Conservation (phyloP, 1,140 invertebrate genomes). For the Brachionus manjavacas region DNA sequence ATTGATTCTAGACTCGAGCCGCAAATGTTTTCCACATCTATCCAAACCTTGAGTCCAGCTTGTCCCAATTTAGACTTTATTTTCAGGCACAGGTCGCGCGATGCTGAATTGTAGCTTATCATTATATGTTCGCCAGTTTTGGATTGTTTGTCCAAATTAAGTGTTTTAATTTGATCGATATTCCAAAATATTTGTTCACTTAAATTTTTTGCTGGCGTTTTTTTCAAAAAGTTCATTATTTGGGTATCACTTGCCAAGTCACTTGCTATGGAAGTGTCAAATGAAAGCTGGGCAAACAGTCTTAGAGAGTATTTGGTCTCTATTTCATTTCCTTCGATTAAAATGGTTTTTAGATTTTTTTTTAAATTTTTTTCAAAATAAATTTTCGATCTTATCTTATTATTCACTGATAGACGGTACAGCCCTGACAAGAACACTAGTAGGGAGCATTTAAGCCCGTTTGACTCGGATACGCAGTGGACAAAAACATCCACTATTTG, state of each 20-base stretch:
- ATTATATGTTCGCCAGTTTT: background rate
- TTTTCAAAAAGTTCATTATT: background rate
- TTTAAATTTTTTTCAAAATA: background rate
- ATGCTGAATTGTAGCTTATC: slow-evolving; percentile 30
- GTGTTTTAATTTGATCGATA: background rate
- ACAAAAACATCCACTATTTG: background rate
- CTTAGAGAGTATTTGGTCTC: background rate
- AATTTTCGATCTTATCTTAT: slow-evolving; percentile 15
- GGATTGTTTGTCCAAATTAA: background rate
- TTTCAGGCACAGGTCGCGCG: background rate
- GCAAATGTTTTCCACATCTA: slow-evolving; percentile 46
- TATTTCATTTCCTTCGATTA: background rate
- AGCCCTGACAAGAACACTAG: background rate
- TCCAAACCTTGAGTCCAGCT: slow-evolving; percentile 43
- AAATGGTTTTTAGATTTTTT: background rate
- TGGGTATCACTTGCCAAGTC: background rate
- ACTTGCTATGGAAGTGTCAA: background rate
- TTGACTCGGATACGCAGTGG: background rate
- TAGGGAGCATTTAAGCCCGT: background rate
- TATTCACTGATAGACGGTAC: slow-evolving; percentile 12
- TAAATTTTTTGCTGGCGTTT: background rate
- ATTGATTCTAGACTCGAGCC: slow-evolving; percentile 52
- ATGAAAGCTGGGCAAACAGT: background rate
- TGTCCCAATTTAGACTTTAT: slow-evolving; percentile 1
- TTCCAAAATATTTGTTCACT: slow-evolving; percentile 11